Evolutionary conservation across 1,140 invertebrate genomes (phyloP).

Genomic region (Mamestra configurata): DNA sequence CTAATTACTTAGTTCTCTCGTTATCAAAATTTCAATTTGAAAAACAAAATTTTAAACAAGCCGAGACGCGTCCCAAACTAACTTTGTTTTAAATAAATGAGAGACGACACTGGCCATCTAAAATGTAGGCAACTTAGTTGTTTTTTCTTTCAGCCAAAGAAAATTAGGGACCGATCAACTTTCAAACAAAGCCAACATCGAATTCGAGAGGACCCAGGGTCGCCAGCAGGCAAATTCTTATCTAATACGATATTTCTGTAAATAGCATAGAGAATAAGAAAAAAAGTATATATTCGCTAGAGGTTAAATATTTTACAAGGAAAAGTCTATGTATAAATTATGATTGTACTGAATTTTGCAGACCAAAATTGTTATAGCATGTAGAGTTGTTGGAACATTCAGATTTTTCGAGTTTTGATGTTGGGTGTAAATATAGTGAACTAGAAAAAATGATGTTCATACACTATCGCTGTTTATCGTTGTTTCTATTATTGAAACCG

Average conservation of each 20-base stretch:
- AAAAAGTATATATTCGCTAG: background rate
- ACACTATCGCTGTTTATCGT: too few relatives aligned
- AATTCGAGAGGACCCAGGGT: slow-evolving; percentile 51
- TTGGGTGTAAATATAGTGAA: background rate
- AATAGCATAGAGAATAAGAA: slow-evolving; percentile 12
- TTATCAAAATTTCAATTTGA: slow-evolving; percentile 16
- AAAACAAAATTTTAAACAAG: slow-evolving; percentile 7
- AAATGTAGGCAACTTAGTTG: slow-evolving; percentile 51
- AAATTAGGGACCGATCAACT: slow-evolving; percentile 61
- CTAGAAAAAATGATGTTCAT: too few relatives aligned
- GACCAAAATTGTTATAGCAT: background rate
- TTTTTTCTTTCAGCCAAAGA: slow-evolving; percentile 56
- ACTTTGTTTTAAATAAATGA: slow-evolving; percentile 48
- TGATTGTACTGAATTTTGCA: background rate
- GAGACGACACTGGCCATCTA: slow-evolving; percentile 48
- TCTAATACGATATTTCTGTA: slow-evolving; percentile 19
- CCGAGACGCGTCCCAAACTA: slow-evolving; percentile 15
- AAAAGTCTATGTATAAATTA: background rate
- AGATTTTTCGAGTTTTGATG: background rate
- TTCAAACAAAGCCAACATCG: slow-evolving; percentile 58
- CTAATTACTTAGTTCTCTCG: background rate
- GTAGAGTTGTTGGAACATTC: background rate
- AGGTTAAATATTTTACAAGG: background rate
- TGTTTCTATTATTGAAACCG: too few relatives aligned
- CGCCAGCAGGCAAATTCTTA: slow-evolving; percentile 7